Evolutionary conservation across 2,113 vertebrate genomes (phyloP).

Genomic region (Heptranchias perlo): DNA sequence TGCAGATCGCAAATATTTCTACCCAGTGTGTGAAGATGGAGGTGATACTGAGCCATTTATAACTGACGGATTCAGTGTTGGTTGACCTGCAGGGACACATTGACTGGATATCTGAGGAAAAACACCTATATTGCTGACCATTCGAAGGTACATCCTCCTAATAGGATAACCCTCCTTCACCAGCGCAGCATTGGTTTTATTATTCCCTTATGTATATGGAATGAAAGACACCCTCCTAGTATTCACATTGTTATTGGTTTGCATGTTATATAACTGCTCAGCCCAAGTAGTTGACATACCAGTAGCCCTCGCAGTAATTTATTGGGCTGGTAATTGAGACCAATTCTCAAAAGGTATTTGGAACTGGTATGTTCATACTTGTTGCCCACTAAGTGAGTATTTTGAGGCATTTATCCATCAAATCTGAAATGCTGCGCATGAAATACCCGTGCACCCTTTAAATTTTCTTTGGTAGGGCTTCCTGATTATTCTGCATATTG

Average conservation of each 20-base stretch:
- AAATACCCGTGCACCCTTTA: background rate
- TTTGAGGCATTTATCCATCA: background rate
- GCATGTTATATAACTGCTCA: background rate
- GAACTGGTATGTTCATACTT: background rate
- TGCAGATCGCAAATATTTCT: constrained; percentile 62
- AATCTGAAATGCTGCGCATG: background rate
- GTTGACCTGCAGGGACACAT: constrained; percentile 84
- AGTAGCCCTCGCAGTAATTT: no score
- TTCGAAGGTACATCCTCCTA: constrained; percentile 62
- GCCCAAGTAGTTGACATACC: background rate
- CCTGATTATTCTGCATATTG: background rate
- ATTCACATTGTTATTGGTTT: background rate
- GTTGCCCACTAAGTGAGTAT: background rate
- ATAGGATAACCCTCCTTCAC: background rate
- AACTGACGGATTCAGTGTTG: constrained; percentile 97
- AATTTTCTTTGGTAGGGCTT: background rate
- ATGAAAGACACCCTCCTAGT: no score
- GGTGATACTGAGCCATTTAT: constrained; percentile 73
- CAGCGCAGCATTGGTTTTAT: background rate
- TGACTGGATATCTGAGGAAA: constrained; percentile 67
- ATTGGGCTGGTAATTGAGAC: background rate
- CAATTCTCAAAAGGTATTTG: background rate
- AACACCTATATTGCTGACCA: constrained; percentile 51
- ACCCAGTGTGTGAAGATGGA: constrained; percentile 76
- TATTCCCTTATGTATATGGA: background rate